These are phyloP conservation scores for Phoeniculus purpureus DNA, from an alignment of 2,797 vertebrate species.

Conservation along the genomic window DNA sequence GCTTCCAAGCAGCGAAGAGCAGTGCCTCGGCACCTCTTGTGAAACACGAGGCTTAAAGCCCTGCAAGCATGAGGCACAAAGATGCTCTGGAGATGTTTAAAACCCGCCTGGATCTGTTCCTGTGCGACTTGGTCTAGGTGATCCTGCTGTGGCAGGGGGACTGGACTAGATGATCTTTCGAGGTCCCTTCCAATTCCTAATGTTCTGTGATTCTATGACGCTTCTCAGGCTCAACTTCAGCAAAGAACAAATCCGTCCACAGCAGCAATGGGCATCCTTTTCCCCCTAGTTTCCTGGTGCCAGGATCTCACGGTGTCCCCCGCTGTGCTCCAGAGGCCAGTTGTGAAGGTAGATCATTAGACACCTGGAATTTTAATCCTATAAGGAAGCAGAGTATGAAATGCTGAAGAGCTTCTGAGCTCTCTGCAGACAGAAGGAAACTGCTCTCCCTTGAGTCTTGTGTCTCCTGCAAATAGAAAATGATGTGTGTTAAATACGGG, in stretches of 20 bases:
- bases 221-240: background rate
- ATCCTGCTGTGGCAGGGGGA: too few relatives aligned
- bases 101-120: too few relatives aligned
- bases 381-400: background rate
- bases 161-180: too few relatives aligned
- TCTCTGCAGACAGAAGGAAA: background rate
- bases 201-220: too few relatives aligned
- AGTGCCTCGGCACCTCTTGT: background rate
- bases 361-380: background rate
- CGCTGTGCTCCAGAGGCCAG: background rate
- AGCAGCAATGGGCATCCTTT: background rate
- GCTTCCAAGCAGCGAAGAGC: constrained; percentile 5
- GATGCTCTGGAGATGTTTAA: too few relatives aligned
- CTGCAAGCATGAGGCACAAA: background rate
- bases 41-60: background rate
- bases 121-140: too few relatives aligned
- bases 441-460: background rate
- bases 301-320: background rate
- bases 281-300: background rate
- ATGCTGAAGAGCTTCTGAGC: background rate
- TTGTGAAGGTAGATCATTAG: background rate
- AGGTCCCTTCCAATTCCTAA: too few relatives aligned
- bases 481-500: background rate
- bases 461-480: background rate
- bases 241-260: background rate